phyloP scores from a whole-genome alignment of 2,113 vertebrate species.

The Crotalus viridis region DNA sequence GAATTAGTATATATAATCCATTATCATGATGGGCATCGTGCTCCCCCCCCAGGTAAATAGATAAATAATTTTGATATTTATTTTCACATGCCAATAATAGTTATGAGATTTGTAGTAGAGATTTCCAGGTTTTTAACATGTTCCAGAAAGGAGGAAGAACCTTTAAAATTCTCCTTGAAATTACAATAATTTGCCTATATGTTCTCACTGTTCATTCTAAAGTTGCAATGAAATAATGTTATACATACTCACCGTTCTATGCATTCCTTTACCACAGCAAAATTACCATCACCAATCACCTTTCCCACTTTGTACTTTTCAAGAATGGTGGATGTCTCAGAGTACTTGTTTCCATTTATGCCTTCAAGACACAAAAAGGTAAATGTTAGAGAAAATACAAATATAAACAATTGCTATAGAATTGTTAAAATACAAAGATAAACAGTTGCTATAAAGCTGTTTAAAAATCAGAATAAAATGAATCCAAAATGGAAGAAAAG shows the following conservation, averaged over 20 bases:
- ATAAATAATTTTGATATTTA: not conserved
- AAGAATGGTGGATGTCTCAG: slow-evolving; percentile 75
- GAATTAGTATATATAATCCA: not conserved
- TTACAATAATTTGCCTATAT: not conserved
- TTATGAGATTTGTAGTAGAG: not conserved
- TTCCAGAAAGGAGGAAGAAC: not conserved
- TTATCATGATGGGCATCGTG: not conserved
- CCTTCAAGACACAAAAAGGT: slow-evolving; percentile 54
- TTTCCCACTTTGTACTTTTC: slow-evolving; percentile 95
- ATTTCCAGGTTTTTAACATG: not conserved
- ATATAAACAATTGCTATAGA: slow-evolving; percentile 2
- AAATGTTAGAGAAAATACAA: slow-evolving; percentile 20
- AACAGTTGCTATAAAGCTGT: slow-evolving; percentile 18
- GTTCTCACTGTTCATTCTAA: not conserved
- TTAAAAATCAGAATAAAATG: slow-evolving; percentile 20
- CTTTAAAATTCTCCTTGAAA: not conserved
- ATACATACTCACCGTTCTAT: slow-evolving; percentile 81
- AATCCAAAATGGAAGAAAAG: slow-evolving; percentile 6
- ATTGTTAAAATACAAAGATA: slow-evolving; percentile 11
- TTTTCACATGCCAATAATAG: not conserved
- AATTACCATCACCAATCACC: slow-evolving; percentile 97
- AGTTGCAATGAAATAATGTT: not conserved
- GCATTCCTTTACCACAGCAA: slow-evolving; percentile 95
- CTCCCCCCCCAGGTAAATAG: too few relatives aligned
- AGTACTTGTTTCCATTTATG: slow-evolving; percentile 87